Base-by-base conservation (phyloP, 1,140 invertebrate genomes). In the Acyrthosiphon pisum region DNA sequence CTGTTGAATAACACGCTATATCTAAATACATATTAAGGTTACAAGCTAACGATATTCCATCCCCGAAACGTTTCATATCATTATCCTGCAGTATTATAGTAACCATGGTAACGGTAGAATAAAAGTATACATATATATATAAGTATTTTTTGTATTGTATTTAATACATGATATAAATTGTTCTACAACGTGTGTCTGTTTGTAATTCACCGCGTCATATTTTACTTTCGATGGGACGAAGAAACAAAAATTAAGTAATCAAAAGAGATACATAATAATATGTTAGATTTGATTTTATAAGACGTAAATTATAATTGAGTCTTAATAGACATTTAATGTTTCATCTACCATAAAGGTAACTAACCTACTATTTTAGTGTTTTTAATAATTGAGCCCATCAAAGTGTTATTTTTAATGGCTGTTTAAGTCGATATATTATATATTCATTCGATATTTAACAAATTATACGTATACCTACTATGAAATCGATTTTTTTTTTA, bases 11-110 rank as follows among this genome's bases (percentile, higher is more conserved):
- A 89, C 50, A 89, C 50, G 8, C n/a, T 22, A 35, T 22, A n/a
- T 41, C 46, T 53, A 53, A 53, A 89, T 53, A 53, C 87, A 53
- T 53, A 50, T 37, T 35, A 89, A 35, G 86, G 86, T 88, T 88
- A 50, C 18, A 18, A 87, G 41, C 11, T 11, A 86, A 44, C 22
- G 37, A 86, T n/a, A 86, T 86, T n/a, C 41, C 41, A 46, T 46
- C 84, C 41, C 84, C 41, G 14, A 46, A 86, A 37, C 20, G 81
- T 83, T 83, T 83, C 22, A 41, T 76, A 76, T 76, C 30, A n/a
- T 76, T 76, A n/a, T 76, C 14, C 60, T n/a, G 14, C n/a, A 76
- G 60, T 76, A 76, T 76, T 76, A 76, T 14, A n/a, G 60, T 76
- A 76, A n/a, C 60, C 60, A 76, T n/a, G 60, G 60, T 84, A 37